Percentiles rank a stretch among this genome's conserved stretches.
Evolutionary conservation across 2,797 vertebrate genomes (phyloP).

Genomic region (Poliocrania exsul): DNA sequence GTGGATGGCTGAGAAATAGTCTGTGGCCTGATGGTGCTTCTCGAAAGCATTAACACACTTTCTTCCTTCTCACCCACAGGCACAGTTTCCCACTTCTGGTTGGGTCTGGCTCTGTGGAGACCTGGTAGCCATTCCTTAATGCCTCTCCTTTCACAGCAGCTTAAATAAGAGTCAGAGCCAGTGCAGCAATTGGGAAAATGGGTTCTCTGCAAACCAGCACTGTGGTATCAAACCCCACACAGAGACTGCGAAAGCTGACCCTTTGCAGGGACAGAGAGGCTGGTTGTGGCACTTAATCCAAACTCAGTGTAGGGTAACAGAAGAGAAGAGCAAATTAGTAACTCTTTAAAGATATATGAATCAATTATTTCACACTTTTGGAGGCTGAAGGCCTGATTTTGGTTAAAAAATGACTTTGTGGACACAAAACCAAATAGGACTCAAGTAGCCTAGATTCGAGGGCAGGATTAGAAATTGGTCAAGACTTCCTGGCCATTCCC

Average conservation of each 20-base stretch:
- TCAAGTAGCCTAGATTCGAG: background rate
- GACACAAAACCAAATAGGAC: background rate
- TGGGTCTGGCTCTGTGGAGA: constrained; percentile 16
- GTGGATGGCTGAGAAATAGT: constrained; percentile 44
- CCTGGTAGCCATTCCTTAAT: background rate
- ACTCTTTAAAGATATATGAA: background rate
- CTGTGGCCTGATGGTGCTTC: constrained; percentile 16
- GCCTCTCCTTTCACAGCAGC: background rate
- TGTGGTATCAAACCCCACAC: fast-evolving
- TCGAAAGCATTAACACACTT: constrained; percentile 49
- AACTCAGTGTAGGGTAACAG: background rate
- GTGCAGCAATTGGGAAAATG: background rate
- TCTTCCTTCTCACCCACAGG: constrained; percentile 14
- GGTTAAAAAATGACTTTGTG: background rate
- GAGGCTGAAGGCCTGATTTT: background rate
- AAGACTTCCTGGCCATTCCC: background rate
- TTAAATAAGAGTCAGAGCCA: background rate
- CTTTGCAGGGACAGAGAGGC: background rate
- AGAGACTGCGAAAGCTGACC: background rate
- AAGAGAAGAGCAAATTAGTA: background rate
- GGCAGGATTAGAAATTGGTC: background rate
- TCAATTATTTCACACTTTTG: background rate
- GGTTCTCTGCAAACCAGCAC: background rate
- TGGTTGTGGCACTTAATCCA: background rate
- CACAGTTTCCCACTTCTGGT: constrained; percentile 46